Conservation (phyloP, 2,888 invertebrate species). For the Geotrupes spiniger region DNA sequence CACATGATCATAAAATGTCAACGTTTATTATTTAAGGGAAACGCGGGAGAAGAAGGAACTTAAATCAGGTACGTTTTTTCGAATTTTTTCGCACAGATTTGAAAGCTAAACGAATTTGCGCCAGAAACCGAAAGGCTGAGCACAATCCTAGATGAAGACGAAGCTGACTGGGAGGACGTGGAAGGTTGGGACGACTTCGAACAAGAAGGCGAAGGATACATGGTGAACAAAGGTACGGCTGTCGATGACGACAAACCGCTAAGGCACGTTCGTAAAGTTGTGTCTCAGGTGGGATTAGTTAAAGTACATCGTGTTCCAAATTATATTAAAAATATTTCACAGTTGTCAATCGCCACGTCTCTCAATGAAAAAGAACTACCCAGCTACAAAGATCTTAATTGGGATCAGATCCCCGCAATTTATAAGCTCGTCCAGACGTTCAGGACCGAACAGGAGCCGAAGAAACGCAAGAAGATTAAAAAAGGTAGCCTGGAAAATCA, state of each 20-base stretch:
- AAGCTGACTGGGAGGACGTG: slow-evolving; percentile 22
- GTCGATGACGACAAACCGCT: slow-evolving; percentile 32
- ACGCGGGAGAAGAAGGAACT: not conserved
- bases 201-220: slow-evolving; percentile 21
- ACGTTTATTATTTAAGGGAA: too few species aligned
- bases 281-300: slow-evolving; percentile 38
- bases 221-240: slow-evolving; percentile 10
- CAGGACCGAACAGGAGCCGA: slow-evolving; percentile 43
- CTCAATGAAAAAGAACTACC: slow-evolving; percentile 37
- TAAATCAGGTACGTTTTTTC: not conserved
- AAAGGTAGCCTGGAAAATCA: slow-evolving; percentile 47
- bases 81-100: too few species aligned
- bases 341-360: slow-evolving; percentile 42
- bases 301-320: too few species aligned
- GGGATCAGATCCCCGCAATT: slow-evolving; percentile 30
- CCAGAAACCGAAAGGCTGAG: slow-evolving; percentile 12
- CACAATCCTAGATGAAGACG: slow-evolving; percentile 19
- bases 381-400: slow-evolving; percentile 29
- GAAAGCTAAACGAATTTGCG: too few species aligned
- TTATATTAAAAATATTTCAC: not conserved
- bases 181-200: slow-evolving; percentile 27
- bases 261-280: slow-evolving; percentile 39
- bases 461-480: slow-evolving; percentile 38
- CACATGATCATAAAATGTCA: too few species aligned
- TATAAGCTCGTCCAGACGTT: slow-evolving; percentile 43